Evolutionary conservation across 2,797 vertebrate genomes (phyloP), one percentile per base, ranked within the genome.

Genomic region (Squalus acanthias): DNA sequence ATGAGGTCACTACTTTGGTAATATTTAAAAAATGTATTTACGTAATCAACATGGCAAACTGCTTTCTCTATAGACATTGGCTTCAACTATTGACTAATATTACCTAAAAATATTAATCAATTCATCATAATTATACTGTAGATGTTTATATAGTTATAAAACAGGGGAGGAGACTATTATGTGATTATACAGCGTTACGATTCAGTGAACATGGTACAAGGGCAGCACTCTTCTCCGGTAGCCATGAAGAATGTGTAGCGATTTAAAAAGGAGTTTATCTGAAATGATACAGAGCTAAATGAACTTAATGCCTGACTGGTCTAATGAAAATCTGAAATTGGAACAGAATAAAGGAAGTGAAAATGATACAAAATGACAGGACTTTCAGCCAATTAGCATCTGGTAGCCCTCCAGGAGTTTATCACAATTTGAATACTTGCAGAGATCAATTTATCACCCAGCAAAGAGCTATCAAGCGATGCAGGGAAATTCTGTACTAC

Each of bases 191-290:
- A 39, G 63, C 39, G n/a, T 39, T 93, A 24, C 20, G 24, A 67
- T 93, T 93, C 91, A 69, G 46, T 93, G 91, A 39, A 3, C 33
- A 46, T 3, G 22, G 5, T 74, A 95, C 67, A 95, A 74, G 26
- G 69, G 12, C 46, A 74, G 46, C 39, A 50, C 69, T 7, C 46
- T 74, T 33, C 46, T 74, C 69, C 57, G 26, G 69, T 70, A 95
- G 74, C 46, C 87, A 89, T 70, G 94, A 95, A 95, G 69, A 95
- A 95, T 53, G 69, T 20, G 79, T 13, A 15, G 79, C 15, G n/a
- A 93, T 69, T 95, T 74, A 95, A 72, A 95, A 72, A 95, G 24
- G 65, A 74, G 94, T 53, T 95, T 95, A 95, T 70, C 94, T 95
- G 50, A 95, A 95, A 70, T 95, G 94, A 70, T 15, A 95, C 9